Percentiles rank a stretch among this genome's conserved stretches.
Evolutionary conservation across 2,797 vertebrate genomes (phyloP).

Genomic region (Phataginus tricuspis): DNA sequence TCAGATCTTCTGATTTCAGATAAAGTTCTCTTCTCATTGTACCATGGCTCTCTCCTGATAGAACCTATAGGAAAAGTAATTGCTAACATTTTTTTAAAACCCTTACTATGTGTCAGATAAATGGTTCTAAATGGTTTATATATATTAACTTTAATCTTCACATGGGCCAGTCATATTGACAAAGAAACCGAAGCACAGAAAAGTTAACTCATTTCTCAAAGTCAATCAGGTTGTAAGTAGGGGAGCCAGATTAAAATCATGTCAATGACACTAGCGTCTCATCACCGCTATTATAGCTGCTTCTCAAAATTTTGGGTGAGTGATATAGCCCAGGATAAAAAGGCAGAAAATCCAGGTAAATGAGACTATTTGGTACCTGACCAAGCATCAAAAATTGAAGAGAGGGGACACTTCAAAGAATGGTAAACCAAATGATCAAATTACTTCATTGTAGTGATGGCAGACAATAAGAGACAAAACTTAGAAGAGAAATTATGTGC

Average conservation of each 20-base stretch:
- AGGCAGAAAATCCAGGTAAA: not conserved
- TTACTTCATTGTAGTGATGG: slow-evolving; percentile 42
- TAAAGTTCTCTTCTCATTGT: not conserved
- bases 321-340: not conserved
- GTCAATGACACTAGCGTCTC: not conserved
- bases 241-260: not conserved
- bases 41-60: not conserved
- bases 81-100: not conserved
- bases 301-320: not conserved
- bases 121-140: not conserved
- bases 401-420: slow-evolving; percentile 43
- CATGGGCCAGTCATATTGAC: not conserved
- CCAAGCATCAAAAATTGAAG: not conserved
- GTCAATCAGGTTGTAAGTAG: not conserved
- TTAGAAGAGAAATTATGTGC: not conserved
- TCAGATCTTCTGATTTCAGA: not conserved
- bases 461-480: slow-evolving; percentile 55
- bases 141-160: not conserved
- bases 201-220: not conserved
- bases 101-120: not conserved
- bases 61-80: not conserved
- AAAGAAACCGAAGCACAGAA: not conserved
- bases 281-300: not conserved
- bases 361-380: not conserved
- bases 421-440: slow-evolving; percentile 30